Evolutionary conservation across 2,113 vertebrate species (phyloP), one percentile per base, ranked within the genome.

Genomic region (Chinchilla lanigera): DNA sequence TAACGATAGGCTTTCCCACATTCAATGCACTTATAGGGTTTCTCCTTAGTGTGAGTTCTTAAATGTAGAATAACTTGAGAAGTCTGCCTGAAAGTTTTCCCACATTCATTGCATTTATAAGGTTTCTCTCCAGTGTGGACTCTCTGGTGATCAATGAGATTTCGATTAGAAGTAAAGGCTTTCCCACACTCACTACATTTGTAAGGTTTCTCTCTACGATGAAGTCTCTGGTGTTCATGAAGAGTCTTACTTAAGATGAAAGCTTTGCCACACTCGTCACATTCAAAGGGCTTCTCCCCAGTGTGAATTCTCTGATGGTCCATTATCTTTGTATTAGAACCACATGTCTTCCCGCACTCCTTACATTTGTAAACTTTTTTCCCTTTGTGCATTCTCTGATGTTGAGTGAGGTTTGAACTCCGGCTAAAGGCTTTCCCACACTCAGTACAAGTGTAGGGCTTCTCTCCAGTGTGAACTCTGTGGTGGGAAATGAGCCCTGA

Each of bases 11-110:
- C 96, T 94, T 97, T 98, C 47, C 97, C 98, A 81, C 98, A 98
- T 26, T 95, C 96, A 1, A 26, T 88, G 47, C 98, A 98, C 38
- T 97, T 93, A 82, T 97, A 98, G 0, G 97, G 98, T 2, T 98
- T 98, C 81, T 98, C 97, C 98, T 99, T 99, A 0, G 99, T 99
- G 95, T 99, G 99, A 19, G 98, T 99, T 80, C 98, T 98, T 75
- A 99, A 97, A 93, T 98, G 98, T 14, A 98, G 89, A 85, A 95
- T 97, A 47, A 98, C 97, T 96, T 99, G 99, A 14, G 98, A 98
- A 24, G 98, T 98, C 22, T 98, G 97, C 56, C 97, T 96, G 92
- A 98, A 98, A n/a, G 95, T 95, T 84, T 97, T 97, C 9, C 97
- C 98, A 89, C 98, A 98, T n/a, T 98, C 98, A 0, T 97, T 97